Evolutionary conservation across 2,888 invertebrate genomes (phyloP), one percentile per base, ranked within the genome.

Genomic region (Drosophila rellima): DNA sequence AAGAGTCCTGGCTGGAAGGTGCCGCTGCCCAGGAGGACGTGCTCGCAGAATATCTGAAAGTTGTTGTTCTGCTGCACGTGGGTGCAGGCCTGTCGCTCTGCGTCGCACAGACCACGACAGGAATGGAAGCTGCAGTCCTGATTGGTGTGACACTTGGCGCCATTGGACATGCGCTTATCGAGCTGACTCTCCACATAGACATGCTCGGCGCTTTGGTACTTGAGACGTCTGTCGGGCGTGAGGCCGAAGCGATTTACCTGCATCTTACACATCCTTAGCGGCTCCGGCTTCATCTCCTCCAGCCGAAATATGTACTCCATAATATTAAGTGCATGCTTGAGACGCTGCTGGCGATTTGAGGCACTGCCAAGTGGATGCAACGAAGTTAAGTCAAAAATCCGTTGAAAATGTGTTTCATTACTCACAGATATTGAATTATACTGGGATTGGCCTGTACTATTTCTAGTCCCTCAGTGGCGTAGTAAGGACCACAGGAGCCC

Each of bases 201-300:
- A 39, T 90, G 87, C 63, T 90, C 87, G 17, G 92, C 92, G n/a
- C 83, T 91, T 73, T 90, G 90, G 47, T 92, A 92, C 73, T 92
- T 92, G 0, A 92, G 77, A 2, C 88, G 76, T 0, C 81, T 55
- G 52, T 92, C 92, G 1, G 86, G 75, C 0, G 92, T 90, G 3
- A 91, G 82, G 2, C 92, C 92, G 59, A 92, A 92, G 39, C 91
- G 83, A 45, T 88, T 81, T 3, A 90, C 86, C 42, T 91, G 82
- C 74, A 92, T 90, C 74, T 91, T 91, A 40, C 92, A 92, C 81
- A 92, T 92, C 50, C 90, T 85, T 26, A 92, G 48, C 0, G 92
- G 92, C 52, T 92, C 92, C 11, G 92, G 92, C 59, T 92, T 91
- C 71, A 92, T 88, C 70, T 91, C 91, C 54, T 92, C 92, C 74